Evolutionary conservation across 2,113 vertebrate genomes (phyloP).

Genomic region (Saguinus imperator): DNA sequence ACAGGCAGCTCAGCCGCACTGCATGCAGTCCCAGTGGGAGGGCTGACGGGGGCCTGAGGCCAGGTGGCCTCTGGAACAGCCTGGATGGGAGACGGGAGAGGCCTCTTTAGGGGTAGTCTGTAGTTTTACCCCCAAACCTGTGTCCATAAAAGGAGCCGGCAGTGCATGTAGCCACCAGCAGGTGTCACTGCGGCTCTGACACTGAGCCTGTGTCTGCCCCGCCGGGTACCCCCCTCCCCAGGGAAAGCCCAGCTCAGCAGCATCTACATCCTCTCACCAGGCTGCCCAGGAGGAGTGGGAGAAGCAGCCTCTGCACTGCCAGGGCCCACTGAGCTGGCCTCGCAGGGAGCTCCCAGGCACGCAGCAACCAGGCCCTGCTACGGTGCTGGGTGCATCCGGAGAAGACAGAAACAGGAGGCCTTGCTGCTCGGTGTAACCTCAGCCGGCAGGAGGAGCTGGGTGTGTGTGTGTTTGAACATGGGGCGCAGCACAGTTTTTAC

Average conservation of each 20-base stretch:
- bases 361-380: no score
- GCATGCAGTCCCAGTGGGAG: background rate
- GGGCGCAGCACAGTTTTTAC: background rate
- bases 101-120: background rate
- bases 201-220: accelerated
- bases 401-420: background rate
- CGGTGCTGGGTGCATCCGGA: background rate
- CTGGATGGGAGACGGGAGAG: no score
- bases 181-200: background rate
- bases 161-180: background rate
- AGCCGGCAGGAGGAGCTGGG: background rate
- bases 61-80: background rate
- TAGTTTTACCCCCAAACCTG: background rate
- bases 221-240: no score
- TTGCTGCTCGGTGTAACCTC: background rate
- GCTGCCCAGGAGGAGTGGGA: background rate
- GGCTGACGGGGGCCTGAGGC: background rate
- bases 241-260: background rate
- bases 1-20: background rate
- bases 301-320: background rate
- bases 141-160: background rate
- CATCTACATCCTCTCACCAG: background rate
- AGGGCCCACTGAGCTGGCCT: background rate
- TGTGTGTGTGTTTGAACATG: background rate
- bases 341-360: background rate